Evolutionary conservation across 2,113 vertebrate genomes (phyloP).

Genomic region (Ptilonorhynchus violaceus): DNA sequence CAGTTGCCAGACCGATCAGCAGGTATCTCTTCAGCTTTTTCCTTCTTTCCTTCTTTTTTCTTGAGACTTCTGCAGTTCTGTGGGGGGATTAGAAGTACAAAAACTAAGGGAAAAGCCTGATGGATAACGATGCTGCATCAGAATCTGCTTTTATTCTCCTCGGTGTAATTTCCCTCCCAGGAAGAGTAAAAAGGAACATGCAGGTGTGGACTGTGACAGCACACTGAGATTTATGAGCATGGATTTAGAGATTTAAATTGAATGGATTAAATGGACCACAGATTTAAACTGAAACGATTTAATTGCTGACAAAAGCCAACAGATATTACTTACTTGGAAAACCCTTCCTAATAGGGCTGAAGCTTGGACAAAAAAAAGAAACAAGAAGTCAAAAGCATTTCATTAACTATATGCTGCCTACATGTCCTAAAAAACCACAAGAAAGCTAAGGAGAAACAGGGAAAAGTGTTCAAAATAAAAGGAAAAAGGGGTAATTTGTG

Average conservation of each 20-base stretch:
- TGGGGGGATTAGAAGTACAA: background rate
- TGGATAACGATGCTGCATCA: background rate
- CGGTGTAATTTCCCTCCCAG: background rate
- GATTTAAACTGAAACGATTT: background rate
- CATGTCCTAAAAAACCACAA: background rate
- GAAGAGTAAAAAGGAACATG: background rate
- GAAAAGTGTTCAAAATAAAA: background rate
- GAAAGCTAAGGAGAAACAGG: background rate
- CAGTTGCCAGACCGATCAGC: conserved; percentile 90
- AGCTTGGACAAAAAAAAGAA: conserved; percentile 55
- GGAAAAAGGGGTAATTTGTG: background rate
- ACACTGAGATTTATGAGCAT: background rate
- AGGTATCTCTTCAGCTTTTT: conserved; percentile 87
- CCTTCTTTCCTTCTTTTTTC: conserved; percentile 83
- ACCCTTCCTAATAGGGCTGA: conserved; percentile 63
- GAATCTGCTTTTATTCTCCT: background rate
- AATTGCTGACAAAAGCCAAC: conserved; percentile 4
- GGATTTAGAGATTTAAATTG: background rate
- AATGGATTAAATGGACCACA: background rate
- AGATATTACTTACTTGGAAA: conserved; percentile 69
- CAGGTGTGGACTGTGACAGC: conserved; percentile 5
- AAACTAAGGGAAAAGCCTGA: background rate
- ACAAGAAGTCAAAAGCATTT: conserved; percentile 29
- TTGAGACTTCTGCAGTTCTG: conserved; percentile 81
- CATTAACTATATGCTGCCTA: background rate